These are phyloP conservation scores for Drosophila percnosoma DNA, from an alignment of 2,888 invertebrate genomes.

Conservation along the genomic window DNA sequence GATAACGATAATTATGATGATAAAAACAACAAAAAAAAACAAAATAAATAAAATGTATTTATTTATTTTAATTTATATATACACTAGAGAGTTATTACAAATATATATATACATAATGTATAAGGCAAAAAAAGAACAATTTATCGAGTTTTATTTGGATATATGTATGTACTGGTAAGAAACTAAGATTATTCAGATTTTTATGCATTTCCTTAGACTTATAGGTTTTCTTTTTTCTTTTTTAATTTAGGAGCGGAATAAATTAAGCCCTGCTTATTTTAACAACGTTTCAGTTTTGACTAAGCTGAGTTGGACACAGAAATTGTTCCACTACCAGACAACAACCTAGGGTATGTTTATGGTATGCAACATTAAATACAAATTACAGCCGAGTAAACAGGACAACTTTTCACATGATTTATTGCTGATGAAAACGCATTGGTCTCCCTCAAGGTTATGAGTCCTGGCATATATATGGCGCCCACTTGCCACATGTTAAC, in stretches of 20 bases:
- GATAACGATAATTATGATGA: constrained; percentile 67
- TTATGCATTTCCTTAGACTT: rapidly evolving
- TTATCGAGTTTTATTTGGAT: constrained; percentile 7
- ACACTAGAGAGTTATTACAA: constrained; percentile 84
- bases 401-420: constrained; percentile 63
- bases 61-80: constrained; percentile 85
- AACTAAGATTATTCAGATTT: rapidly evolving
- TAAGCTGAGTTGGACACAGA: not conserved
- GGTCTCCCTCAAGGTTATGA: constrained; percentile 49
- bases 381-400: constrained; percentile 51
- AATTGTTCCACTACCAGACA: not conserved
- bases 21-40: constrained; percentile 47
- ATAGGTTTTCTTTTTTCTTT: not conserved
- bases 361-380: constrained; percentile 13
- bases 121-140: constrained; percentile 66
- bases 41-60: constrained; percentile 82
- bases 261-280: not conserved
- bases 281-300: not conserved
- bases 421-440: constrained; percentile 70
- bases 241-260: not conserved
- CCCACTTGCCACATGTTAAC: constrained; percentile 53
- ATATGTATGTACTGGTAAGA: not conserved
- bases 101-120: constrained; percentile 81
- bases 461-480: constrained; percentile 20
- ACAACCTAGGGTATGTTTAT: not conserved